phyloP scores from a whole-genome alignment of 2,113 vertebrate species.

The Petromus typicus region DNA sequence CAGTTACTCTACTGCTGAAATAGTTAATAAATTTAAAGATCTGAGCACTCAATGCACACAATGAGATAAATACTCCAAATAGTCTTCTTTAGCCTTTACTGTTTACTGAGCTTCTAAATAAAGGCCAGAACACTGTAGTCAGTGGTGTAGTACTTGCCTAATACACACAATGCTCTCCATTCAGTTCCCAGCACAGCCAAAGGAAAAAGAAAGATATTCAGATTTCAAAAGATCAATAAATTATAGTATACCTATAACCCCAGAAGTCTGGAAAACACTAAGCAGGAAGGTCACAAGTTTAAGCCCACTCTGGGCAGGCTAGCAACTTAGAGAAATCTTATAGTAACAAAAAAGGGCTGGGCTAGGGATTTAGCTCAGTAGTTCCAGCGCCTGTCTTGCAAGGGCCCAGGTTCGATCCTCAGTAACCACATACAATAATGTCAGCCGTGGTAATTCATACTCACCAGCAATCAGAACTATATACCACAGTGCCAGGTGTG shows the following conservation, averaged over 20 bases:
- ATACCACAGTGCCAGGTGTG: too few relatives aligned
- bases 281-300: not conserved
- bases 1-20: conserved; percentile 55
- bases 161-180: not conserved
- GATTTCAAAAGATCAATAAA: conserved; percentile 70
- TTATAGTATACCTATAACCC: not conserved
- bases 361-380: too few relatives aligned
- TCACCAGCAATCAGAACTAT: too few relatives aligned
- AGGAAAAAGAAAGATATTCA: not conserved
- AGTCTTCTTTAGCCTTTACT: conserved; percentile 61
- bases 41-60: conserved; percentile 53
- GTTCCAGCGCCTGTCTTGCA: too few relatives aligned
- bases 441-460: too few relatives aligned
- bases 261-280: not conserved
- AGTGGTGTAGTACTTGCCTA: not conserved
- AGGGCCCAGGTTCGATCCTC: too few relatives aligned
- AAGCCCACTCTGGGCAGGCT: not conserved
- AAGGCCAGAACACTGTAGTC: conserved; percentile 53
- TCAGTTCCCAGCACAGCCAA: not conserved
- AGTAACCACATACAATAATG: too few relatives aligned
- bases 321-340: not conserved
- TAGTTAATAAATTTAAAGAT: conserved; percentile 72
- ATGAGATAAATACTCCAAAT: conserved; percentile 58
- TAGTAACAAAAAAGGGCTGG: not conserved
- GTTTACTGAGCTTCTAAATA: conserved; percentile 65